phyloP scores from a whole-genome alignment of 1,140 invertebrate species.

The Nymphalis io region DNA sequence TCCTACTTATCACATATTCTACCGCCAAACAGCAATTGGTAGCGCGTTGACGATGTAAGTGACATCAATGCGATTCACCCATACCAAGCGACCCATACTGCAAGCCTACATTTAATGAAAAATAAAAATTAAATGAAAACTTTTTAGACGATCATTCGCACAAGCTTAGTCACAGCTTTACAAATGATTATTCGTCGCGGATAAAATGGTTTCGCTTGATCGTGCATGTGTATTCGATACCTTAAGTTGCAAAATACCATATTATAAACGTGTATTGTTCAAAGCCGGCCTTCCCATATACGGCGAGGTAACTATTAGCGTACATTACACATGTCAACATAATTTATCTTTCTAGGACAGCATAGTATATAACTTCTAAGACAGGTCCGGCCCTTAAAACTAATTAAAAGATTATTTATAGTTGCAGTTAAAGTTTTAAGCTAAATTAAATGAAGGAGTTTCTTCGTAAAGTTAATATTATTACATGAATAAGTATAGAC shows the following conservation, averaged over 20 bases:
- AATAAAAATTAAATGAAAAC: no score
- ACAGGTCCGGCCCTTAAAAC: constrained; percentile 12
- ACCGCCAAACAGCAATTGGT: no score
- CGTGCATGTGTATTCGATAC: background rate
- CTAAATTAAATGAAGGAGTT: background rate
- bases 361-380: constrained; percentile 17
- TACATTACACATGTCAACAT: constrained; percentile 25
- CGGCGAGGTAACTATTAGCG: constrained; percentile 21
- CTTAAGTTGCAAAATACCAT: constrained; percentile 1
- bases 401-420: constrained; percentile 14
- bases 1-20: no score
- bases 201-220: background rate
- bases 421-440: background rate
- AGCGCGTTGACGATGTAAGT: no score
- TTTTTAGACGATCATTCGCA: no score
- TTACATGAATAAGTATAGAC: background rate
- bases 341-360: constrained; percentile 18
- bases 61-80: no score
- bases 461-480: background rate
- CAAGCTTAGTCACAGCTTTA: no score
- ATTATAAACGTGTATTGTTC: constrained; percentile 15
- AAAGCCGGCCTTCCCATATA: constrained; percentile 17
- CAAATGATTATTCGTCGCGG: no score
- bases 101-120: no score
- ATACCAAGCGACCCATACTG: no score